Conservation (phyloP, 30 jellyfish, hydroid and myxozoan genomes). For the Turritopsis dohrnii region DNA sequence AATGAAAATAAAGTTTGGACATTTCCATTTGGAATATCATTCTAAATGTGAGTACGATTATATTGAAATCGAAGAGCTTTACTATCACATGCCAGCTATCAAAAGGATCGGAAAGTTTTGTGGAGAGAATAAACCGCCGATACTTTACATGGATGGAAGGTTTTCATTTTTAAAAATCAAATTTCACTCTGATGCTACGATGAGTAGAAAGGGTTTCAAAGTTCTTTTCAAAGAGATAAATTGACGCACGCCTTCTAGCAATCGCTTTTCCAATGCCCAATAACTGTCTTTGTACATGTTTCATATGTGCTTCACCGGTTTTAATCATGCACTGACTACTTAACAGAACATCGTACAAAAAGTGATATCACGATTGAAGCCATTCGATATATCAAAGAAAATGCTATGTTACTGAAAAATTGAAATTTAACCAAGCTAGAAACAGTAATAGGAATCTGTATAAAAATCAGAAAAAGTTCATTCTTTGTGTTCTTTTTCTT, state of each 20-base stretch:
- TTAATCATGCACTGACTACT: too few relatives aligned
- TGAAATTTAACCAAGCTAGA: too few relatives aligned
- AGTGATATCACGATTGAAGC: too few relatives aligned
- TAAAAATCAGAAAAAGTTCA: too few relatives aligned
- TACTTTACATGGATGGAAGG: constrained; percentile 33
- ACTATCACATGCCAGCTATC: constrained; percentile 25
- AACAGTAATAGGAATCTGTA: too few relatives aligned
- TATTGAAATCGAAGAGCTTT: constrained; percentile 58
- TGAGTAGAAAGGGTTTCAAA: constrained; percentile 55
- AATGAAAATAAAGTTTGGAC: constrained; percentile 39
- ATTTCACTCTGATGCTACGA: constrained; percentile 79
- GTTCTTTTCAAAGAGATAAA: constrained; percentile 15
- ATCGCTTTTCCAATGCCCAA: not conserved
- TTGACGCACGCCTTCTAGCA: not conserved
- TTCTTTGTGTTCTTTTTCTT: not conserved
- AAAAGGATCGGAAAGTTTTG: constrained; percentile 76
- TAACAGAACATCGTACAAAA: too few relatives aligned
- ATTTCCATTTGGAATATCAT: constrained; percentile 54
- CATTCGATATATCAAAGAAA: too few relatives aligned
- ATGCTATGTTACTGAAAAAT: too few relatives aligned
- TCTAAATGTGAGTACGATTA: constrained; percentile 61
- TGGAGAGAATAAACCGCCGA: constrained; percentile 59
- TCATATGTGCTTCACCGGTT: too few relatives aligned
- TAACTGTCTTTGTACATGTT: not conserved
- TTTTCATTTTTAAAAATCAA: constrained; percentile 33